phyloP scores from a whole-genome alignment of 2,888 invertebrate species.

The Erebia aethiops region DNA sequence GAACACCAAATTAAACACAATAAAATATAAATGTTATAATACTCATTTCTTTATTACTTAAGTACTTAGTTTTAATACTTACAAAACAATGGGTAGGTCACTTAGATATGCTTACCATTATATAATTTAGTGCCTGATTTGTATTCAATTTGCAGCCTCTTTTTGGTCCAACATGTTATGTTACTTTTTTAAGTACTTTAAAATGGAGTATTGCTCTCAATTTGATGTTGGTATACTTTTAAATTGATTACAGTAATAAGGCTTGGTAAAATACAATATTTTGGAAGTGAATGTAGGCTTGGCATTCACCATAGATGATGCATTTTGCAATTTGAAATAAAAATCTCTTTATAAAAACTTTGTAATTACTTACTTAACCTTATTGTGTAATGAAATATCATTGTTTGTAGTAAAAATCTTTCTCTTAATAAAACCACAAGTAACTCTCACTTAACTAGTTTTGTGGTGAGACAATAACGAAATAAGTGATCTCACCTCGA shows the following conservation, averaged over 20 bases:
- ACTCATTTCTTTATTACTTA: not conserved
- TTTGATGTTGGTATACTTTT: too few relatives aligned
- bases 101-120: not conserved
- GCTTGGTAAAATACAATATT: too few relatives aligned
- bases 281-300: too few relatives aligned
- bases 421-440: not conserved
- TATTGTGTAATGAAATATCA: not conserved
- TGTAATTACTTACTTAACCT: too few relatives aligned
- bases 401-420: not conserved
- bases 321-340: too few relatives aligned
- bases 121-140: not conserved
- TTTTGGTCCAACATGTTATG: not conserved
- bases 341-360: too few relatives aligned
- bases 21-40: not conserved
- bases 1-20: too few relatives aligned
- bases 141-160: not conserved
- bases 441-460: not conserved
- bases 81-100: not conserved
- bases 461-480: not conserved
- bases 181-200: not conserved
- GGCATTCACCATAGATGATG: too few relatives aligned
- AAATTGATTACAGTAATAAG: too few relatives aligned
- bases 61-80: not conserved
- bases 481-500: constrained; percentile 4
- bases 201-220: too few relatives aligned